Base-by-base conservation (phyloP, 2,113 vertebrate genomes). In the Sigmodon hispidus region DNA sequence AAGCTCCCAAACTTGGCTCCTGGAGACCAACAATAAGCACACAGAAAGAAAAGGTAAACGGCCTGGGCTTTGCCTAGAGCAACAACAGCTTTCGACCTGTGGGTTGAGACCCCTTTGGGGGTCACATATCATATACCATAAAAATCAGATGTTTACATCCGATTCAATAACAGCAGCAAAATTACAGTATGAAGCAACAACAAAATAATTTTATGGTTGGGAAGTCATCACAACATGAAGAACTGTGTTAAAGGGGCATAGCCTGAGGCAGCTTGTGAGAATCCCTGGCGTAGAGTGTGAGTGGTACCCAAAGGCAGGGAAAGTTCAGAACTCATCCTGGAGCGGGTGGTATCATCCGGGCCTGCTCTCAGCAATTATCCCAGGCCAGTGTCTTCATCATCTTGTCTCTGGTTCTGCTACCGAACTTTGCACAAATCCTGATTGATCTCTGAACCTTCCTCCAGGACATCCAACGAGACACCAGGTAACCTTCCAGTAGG, bases 321-420 rank as follows among this genome's bases (percentile, higher is more conserved):
- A 70, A 43, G 36, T 40, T 91, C 80, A 90, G 89, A 93, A 59
- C 13, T 59, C 90, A 55, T 48, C 59, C 90, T 69, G 45, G 72
- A 87, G 21, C 13, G 72, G 36, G n/a, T 29, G 63, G 29, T 16
- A 73, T 59, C 83, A 80, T 43, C 48, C 81, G 8, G 63, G 45
- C 63, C 86, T 55, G 86, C 52, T 13, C 29, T 89, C 0, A 48
- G 76, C 34, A 6, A 50, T 17, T 16, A 81, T 36, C 45, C 31
- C 40, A 43, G 36, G 61, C 43, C 86, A 83, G 45, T 12, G 48
- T 76, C 59, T 29, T 43, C 16, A 34, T 26, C 65, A 31, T 48
- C 36, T 77, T 73, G 55, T 63, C 89, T 76, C 43, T 79, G 29
- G 31, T 77, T 84, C 91, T 67, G 67, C n/a, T n/a, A 63, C 50